Evolutionary conservation across 1,140 invertebrate species (phyloP).

Genomic region (Scylla paramamosain): DNA sequence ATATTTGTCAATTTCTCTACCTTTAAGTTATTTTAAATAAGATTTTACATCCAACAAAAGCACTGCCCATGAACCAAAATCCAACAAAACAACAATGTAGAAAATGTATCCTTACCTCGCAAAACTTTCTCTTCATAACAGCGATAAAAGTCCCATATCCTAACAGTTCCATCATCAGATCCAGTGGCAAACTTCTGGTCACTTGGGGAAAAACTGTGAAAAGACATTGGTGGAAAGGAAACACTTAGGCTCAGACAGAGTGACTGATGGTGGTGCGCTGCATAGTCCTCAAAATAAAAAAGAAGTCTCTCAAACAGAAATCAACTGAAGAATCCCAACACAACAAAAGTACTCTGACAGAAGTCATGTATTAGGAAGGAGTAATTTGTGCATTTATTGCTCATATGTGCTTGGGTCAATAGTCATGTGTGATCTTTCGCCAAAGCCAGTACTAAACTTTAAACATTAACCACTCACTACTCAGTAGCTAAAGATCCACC

Average conservation of each 20-base stretch:
- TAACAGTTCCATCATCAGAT: slow-evolving; percentile 98
- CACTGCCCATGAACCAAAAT: no score
- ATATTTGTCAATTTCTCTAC: no score
- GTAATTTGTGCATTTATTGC: not conserved
- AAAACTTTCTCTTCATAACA: slow-evolving; percentile 98
- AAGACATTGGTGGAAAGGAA: slow-evolving; percentile 64
- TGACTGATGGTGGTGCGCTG: slow-evolving; percentile 39
- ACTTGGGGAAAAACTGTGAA: slow-evolving; percentile 97
- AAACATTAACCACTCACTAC: not conserved
- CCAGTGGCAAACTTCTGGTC: slow-evolving; percentile 99
- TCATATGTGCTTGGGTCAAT: not conserved
- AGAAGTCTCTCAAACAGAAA: slow-evolving; percentile 25
- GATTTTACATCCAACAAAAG: no score
- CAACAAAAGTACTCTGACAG: not conserved
- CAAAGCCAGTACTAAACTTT: not conserved
- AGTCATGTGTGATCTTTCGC: not conserved
- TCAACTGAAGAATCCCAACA: not conserved
- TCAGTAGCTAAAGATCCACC: not conserved
- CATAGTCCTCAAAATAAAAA: not conserved
- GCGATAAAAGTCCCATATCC: slow-evolving; percentile 99
- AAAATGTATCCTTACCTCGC: slow-evolving; percentile 85
- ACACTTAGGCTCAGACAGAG: slow-evolving; percentile 41
- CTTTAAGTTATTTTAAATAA: no score
- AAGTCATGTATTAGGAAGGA: not conserved
- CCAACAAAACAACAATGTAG: not conserved